Base-by-base conservation (phyloP, 1,140 invertebrate species). In the Bradynema listronoti region DNA sequence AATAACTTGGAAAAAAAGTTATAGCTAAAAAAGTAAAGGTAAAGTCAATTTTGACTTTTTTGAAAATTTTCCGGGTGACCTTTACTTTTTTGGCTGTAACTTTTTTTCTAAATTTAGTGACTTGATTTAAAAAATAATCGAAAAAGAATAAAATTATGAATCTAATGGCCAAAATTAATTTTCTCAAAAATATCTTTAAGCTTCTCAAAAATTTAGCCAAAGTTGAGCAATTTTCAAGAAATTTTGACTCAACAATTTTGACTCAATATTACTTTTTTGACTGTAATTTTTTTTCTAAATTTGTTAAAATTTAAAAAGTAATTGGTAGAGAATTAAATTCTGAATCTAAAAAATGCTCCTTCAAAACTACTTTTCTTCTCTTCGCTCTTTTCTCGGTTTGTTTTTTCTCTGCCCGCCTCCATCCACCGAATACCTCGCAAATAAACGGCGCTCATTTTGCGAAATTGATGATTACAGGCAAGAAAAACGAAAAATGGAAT, bases 401-500 rank as follows among this genome's bases (percentile, higher is more conserved):
- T 68, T 36, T 58, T 71, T 32, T 72, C 56, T 29, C 39, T 42
- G 27, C 41, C 22, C 24, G 43, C 51, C 33, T 67, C 33, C 4
- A 47, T 25, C 32, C 19, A 61, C 16, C 7, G 24, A 11, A 27
- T 25, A 25, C 3, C 11, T 29, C 67, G 56, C 16, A 75, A 51
- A 45, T 69, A 78, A 16, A 78, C 56, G 29, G 33, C 41, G 25
- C 62, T 65, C 75, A 75, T 78, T 39, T 70, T 59, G 6, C 75
- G 57, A 54, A 75, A 75, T 47, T 78, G 75, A 22, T 74, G 47
- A 42, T 74, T 74, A 52, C 71, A 76, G 24, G 36, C 33, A 9
- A 75, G 50, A 29, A 75, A 75, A 22, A 75, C 68, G 54, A 77
- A 75, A 50, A 75, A 75, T 11, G 73, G 73, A 42, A 75, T 78